Percentiles rank a stretch among this genome's conserved stretches.
Evolutionary conservation across 2,113 vertebrate species (phyloP).

Genomic region (Bambusicola thoracicus): DNA sequence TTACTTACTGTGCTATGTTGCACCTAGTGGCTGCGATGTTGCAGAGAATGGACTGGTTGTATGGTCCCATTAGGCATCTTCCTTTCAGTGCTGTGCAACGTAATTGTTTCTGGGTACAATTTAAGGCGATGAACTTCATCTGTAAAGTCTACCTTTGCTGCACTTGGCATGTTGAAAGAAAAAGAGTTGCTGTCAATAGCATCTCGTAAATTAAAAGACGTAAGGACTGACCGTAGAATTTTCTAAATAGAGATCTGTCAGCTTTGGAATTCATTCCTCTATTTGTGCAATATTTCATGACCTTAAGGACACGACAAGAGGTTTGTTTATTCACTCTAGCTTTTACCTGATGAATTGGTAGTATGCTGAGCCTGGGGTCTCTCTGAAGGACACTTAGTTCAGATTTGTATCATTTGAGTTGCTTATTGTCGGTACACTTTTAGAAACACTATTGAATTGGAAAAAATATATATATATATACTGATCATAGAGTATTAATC

Average conservation of each 20-base stretch:
- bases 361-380: background rate
- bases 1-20: background rate
- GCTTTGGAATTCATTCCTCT: background rate
- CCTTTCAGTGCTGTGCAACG: background rate
- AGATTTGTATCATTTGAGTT: background rate
- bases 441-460: background rate
- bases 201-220: background rate
- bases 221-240: background rate
- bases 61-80: accelerated
- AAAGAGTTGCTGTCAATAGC: background rate
- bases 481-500: background rate
- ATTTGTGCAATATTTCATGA: background rate
- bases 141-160: background rate
- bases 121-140: background rate
- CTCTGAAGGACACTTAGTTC: background rate
- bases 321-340: background rate
- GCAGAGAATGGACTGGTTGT: background rate
- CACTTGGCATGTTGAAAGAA: background rate
- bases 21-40: accelerated
- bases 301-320: accelerated
- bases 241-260: background rate
- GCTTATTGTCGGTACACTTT: background rate
- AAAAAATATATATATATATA: background rate
- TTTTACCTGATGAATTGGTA: background rate
- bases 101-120: background rate